Evolutionary conservation across 2,888 invertebrate genomes (phyloP), one percentile per base, ranked within the genome.

Genomic region (Lymantria dispar): DNA sequence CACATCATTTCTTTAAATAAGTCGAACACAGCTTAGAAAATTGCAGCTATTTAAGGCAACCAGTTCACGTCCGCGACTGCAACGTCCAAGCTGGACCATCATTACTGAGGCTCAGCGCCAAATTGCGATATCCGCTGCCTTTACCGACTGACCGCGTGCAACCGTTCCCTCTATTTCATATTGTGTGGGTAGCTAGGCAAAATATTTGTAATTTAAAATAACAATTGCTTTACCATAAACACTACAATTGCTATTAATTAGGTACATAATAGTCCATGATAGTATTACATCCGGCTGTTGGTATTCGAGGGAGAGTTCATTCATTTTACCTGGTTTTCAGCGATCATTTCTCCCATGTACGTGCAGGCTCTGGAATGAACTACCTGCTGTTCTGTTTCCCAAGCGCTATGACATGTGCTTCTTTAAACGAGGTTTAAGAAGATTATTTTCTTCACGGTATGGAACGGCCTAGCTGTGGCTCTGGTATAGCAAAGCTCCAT

Each of bases 121-220:
- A 87, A 86, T 85, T 87, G 82, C 85, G 74, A 84, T 80, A 80
- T 85, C 85, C 86, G 83, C 80, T 75, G 71, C 73, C 62, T 58
- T 61, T 52, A 54, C 58, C 59, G 62, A 51, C 48, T 59, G 47
- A 45, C 57, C 51, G 59, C 53, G 63, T 66, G 56, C 46, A 9
- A 48, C 52, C 40, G 33, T 31, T 33, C 33, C 9, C 8, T 33
- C 33, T 22, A 22, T 22, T 22, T 33, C 33, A 10, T 33, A 10
- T 5, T 22, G 2, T 10, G 33, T 66, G 58, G 53, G 56, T 60
- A 66, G 46, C 48, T 58, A 42, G 48, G 52, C 50, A 60, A 65
- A 64, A 60, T 54, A 58, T 62, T 47, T 45, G 47, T 52, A 14
- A 55, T 60, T 63, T 50, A 8, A 55, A 64, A 62, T 64, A 52